phyloP scores from a whole-genome alignment of 1,140 invertebrate genomes.

The Hyphantria cunea region DNA sequence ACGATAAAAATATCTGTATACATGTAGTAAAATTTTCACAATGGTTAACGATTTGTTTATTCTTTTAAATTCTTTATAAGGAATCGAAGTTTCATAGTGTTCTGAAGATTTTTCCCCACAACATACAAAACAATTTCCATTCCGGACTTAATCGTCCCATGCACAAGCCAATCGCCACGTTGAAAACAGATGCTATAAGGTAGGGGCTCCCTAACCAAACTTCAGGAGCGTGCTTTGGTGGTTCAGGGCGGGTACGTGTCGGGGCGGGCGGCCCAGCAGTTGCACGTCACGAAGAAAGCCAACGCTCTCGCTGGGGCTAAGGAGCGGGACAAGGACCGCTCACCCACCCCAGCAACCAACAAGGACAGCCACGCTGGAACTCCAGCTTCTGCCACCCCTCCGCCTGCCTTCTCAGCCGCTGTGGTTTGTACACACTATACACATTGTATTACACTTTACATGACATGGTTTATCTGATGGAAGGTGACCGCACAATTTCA shows the following conservation, averaged over 20 bases:
- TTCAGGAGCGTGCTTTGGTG: conserved; percentile 83
- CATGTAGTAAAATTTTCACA: too few relatives aligned
- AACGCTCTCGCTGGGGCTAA: conserved; percentile 84
- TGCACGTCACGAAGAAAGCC: conserved; percentile 85
- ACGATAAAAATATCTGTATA: too few relatives aligned
- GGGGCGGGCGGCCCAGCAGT: conserved; percentile 75
- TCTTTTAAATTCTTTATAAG: too few relatives aligned
- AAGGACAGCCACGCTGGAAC: conserved; percentile 43
- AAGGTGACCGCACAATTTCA: too few relatives aligned
- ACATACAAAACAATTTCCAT: too few relatives aligned
- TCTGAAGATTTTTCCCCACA: too few relatives aligned
- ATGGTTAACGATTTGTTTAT: too few relatives aligned
- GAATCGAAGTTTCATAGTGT: too few relatives aligned
- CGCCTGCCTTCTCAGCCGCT: conserved; percentile 47
- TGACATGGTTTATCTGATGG: too few relatives aligned
- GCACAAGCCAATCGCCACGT: conserved; percentile 49
- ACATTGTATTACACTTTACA: too few relatives aligned
- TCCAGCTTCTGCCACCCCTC: conserved; percentile 52
- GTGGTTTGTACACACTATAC: conserved; percentile 37
- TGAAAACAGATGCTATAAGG: conserved; percentile 61
- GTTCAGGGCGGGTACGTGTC: conserved; percentile 84
- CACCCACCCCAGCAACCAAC: conserved; percentile 45
- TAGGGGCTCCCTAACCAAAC: conserved; percentile 60
- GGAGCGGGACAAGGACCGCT: conserved; percentile 50
- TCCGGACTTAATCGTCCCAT: not conserved